These are phyloP conservation scores for Athalia circularis DNA, from an alignment of 2,888 invertebrate species.

Conservation along the genomic window DNA sequence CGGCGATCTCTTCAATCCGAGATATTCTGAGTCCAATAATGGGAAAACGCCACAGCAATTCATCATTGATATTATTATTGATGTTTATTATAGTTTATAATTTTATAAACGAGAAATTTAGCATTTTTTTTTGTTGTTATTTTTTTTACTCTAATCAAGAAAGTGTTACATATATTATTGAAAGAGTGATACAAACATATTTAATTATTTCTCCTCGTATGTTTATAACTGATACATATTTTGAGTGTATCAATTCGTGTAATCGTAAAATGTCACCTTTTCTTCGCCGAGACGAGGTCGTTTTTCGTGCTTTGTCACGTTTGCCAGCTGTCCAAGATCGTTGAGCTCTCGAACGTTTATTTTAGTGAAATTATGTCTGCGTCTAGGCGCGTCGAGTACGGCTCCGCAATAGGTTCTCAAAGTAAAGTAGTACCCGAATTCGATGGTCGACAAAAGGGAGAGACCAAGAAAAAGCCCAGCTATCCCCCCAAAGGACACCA, in stretches of 20 bases:
- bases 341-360: constrained; percentile 14
- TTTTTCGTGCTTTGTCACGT: background rate
- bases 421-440: constrained; percentile 86
- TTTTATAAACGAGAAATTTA: no score
- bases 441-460: constrained; percentile 85
- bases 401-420: constrained; percentile 80
- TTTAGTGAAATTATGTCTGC: constrained; percentile 11
- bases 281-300: background rate
- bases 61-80: no score
- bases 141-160: no score
- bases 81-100: no score
- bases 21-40: no score
- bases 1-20: no score
- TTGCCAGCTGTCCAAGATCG: background rate
- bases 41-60: no score
- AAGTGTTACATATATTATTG: no score
- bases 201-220: no score
- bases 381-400: constrained; percentile 52
- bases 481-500: constrained; percentile 79
- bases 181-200: no score
- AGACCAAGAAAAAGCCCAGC: constrained; percentile 82
- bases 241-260: background rate
- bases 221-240: no score
- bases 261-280: constrained; percentile 25
- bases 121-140: no score